Percentiles rank a stretch among this genome's conserved stretches.
phyloP scores from a whole-genome alignment of 2,797 vertebrate species.

The Sebastes diploproa region DNA sequence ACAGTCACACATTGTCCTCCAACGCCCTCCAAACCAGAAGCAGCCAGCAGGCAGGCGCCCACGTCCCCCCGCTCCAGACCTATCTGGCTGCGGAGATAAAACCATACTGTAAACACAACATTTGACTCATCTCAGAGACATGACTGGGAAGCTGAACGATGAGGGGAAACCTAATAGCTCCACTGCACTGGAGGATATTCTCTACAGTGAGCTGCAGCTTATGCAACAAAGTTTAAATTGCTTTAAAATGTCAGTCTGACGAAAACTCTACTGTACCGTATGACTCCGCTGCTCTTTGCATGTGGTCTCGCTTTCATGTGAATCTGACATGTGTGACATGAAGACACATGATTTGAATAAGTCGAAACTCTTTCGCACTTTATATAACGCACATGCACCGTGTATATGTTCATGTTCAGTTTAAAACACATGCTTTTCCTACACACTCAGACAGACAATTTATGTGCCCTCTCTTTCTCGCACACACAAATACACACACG shows the following conservation, averaged over 20 bases:
- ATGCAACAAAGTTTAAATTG: conserved; percentile 13
- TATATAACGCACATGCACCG: not conserved
- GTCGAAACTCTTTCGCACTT: conserved; percentile 10
- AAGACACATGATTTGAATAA: conserved; percentile 27
- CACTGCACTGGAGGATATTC: not conserved
- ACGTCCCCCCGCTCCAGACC: conserved; percentile 53
- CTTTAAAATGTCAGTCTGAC: not conserved
- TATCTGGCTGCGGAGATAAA: conserved; percentile 69
- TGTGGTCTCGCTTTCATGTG: conserved; percentile 22
- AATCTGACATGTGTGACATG: conserved; percentile 17
- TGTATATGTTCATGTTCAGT: conserved; percentile 20
- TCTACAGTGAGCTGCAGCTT: conserved; percentile 19
- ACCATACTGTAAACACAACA: conserved; percentile 68
- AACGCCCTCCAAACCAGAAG: conserved; percentile 69
- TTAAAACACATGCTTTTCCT: conserved; percentile 31
- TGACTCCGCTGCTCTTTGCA: not conserved
- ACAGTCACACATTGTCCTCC: conserved; percentile 69
- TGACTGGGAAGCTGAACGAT: conserved; percentile 22
- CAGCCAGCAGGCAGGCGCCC: conserved; percentile 66
- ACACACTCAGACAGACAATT: conserved; percentile 29
- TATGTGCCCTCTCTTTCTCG: conserved; percentile 11
- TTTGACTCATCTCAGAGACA: conserved; percentile 61
- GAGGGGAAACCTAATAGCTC: conserved; percentile 24
- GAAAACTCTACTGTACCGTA: not conserved
- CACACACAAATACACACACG: conserved; percentile 36